phyloP scores from a whole-genome alignment of 2,113 vertebrate species.

The Trichomycterus rosablanca region DNA sequence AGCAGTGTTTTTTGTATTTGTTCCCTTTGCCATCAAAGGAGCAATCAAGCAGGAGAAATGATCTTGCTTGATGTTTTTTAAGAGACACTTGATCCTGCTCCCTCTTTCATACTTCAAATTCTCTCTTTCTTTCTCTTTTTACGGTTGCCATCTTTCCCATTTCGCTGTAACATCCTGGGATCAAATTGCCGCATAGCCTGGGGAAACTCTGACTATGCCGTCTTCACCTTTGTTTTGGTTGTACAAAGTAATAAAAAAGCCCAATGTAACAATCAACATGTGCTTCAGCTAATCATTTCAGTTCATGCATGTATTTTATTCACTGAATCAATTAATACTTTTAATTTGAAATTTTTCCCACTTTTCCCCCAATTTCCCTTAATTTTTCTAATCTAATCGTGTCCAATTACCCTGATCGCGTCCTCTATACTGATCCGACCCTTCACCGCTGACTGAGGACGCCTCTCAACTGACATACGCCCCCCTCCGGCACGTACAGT shows the following conservation, averaged over 20 bases:
- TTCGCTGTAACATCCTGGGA: slow-evolving; percentile 72
- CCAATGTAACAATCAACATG: slow-evolving; percentile 61
- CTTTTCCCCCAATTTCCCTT: too few species aligned
- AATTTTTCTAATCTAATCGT: not conserved
- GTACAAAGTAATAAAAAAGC: slow-evolving; percentile 69
- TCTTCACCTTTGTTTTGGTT: slow-evolving; percentile 57
- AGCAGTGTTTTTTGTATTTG: slow-evolving; percentile 46
- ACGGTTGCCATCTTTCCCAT: slow-evolving; percentile 24
- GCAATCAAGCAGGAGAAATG: slow-evolving; percentile 28
- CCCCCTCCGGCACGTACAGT: too few species aligned
- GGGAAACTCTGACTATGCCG: slow-evolving; percentile 52
- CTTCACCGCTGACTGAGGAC: too few species aligned
- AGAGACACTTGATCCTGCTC: slow-evolving; percentile 53
- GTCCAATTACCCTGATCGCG: too few species aligned
- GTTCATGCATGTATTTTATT: not conserved
- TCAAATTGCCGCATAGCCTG: slow-evolving; percentile 60
- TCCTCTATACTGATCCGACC: too few species aligned
- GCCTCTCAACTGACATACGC: too few species aligned
- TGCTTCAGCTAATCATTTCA: slow-evolving; percentile 28
- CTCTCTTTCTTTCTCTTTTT: slow-evolving; percentile 35
- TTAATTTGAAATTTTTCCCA: not conserved
- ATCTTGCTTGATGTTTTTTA: slow-evolving; percentile 42
- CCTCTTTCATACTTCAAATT: slow-evolving; percentile 34
- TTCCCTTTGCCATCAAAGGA: slow-evolving; percentile 50
- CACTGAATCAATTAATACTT: too few species aligned